A percentile compares a stretch with the other conserved stretches of the same genome.
Evolutionary conservation across 2,797 vertebrate species (phyloP).

Genomic region (Xerus rutilus): DNA sequence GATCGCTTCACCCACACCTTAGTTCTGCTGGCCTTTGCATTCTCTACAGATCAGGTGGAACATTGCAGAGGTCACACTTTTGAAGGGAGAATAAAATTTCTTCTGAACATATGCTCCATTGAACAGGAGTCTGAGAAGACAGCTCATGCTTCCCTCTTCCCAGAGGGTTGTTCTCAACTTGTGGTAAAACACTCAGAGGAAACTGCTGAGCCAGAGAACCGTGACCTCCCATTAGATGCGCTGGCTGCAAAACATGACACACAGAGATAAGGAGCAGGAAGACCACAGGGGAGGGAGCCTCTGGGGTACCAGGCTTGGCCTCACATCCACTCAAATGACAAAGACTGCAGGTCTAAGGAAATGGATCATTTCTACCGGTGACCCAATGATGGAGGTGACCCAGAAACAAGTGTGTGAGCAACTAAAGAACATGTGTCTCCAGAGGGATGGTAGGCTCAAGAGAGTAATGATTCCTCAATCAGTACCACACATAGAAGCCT

Average conservation of each 20-base stretch:
- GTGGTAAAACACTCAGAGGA: slow-evolving; percentile 35
- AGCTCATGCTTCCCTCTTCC: not conserved
- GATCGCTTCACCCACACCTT: not conserved
- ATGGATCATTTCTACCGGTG: not conserved
- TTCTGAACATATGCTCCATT: slow-evolving; percentile 50
- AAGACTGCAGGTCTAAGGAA: not conserved
- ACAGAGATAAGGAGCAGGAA: not conserved
- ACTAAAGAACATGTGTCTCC: not conserved
- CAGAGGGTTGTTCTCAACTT: slow-evolving; percentile 33
- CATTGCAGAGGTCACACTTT: not conserved
- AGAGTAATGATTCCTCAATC: not conserved
- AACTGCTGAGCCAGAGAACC: not conserved
- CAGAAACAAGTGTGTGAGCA: not conserved
- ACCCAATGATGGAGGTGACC: not conserved
- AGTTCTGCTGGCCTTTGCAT: not conserved
- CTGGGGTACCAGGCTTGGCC: not conserved
- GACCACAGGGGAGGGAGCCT: not conserved
- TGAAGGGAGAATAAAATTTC: slow-evolving; percentile 53
- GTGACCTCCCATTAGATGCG: slow-evolving; percentile 56
- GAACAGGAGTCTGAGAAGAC: slow-evolving; percentile 38
- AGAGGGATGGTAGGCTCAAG: not conserved
- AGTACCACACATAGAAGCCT: not conserved
- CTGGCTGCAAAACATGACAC: slow-evolving; percentile 39
- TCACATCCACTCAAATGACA: not conserved
- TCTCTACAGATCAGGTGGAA: not conserved